Conservation (phyloP, 2,888 invertebrate species). For the Lycophotia porphyrea region DNA sequence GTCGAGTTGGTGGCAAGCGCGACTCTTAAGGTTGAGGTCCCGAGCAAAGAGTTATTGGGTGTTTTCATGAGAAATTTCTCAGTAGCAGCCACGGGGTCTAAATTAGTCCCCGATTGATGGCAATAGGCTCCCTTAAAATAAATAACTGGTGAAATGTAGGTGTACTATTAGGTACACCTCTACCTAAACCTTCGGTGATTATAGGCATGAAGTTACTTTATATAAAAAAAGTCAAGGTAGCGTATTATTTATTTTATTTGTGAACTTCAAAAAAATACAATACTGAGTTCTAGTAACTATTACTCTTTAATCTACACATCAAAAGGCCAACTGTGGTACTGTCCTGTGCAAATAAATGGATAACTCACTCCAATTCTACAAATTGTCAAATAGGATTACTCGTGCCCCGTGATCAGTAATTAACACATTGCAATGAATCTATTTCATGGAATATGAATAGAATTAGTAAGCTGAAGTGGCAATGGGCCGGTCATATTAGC, state of each 20-base stretch:
- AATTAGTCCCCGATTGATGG: no score
- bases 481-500: no score
- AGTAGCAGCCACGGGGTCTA: not conserved
- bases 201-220: not conserved
- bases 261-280: not conserved
- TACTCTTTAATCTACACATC: not conserved
- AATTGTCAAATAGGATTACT: not conserved
- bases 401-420: not conserved
- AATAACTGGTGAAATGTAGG: no score
- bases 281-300: not conserved
- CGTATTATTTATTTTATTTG: not conserved
- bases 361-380: not conserved
- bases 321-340: not conserved
- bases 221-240: not conserved
- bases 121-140: not conserved
- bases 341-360: not conserved
- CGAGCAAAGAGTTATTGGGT: not conserved
- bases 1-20: no score
- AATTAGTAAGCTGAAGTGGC: no score
- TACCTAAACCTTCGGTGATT: not conserved
- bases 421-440: not conserved
- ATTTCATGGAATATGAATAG: no score
- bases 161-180: no score
- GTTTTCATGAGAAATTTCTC: not conserved
- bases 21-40: no score